A percentile compares a stretch with the other conserved stretches of the same genome.
Evolutionary conservation across 30 jellyfish, hydroid and myxozoan genomes (phyloP).

Genomic region (Turritopsis dohrnii): DNA sequence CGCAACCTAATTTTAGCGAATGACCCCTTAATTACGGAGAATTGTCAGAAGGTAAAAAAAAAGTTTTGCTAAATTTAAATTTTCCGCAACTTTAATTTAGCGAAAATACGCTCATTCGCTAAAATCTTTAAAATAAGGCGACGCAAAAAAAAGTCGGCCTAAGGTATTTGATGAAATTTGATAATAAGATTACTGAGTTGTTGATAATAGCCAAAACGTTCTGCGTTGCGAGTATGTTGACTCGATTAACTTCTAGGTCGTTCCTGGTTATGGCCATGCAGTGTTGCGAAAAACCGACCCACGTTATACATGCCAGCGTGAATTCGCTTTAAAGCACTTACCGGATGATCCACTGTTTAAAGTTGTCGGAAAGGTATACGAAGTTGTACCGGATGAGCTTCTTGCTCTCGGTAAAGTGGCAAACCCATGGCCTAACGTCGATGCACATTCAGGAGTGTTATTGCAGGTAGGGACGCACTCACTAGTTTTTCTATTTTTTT

Average conservation of each 20-base stretch:
- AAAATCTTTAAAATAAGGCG: too few relatives aligned
- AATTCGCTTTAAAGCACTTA: slow-evolving; percentile 87
- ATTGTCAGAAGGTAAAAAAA: too few relatives aligned
- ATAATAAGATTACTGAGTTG: too few relatives aligned
- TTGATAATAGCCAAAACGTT: too few relatives aligned
- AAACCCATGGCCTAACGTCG: slow-evolving; percentile 99
- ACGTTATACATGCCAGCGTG: slow-evolving; percentile 94
- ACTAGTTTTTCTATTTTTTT: not conserved
- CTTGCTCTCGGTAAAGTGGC: slow-evolving; percentile 92
- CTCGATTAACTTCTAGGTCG: slow-evolving; percentile 62
- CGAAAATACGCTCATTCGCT: too few relatives aligned
- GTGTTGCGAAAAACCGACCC: slow-evolving; percentile 99
- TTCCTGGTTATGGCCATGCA: slow-evolving; percentile 99
- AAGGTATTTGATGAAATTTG: too few relatives aligned
- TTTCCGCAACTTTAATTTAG: too few relatives aligned
- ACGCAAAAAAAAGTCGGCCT: too few relatives aligned
- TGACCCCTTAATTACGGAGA: too few relatives aligned
- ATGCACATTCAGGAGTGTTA: slow-evolving; percentile 97
- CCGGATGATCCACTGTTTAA: slow-evolving; percentile 87
- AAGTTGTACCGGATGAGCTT: slow-evolving; percentile 95
- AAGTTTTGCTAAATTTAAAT: too few relatives aligned
- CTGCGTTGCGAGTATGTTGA: too few relatives aligned
- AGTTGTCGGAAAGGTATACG: slow-evolving; percentile 74
- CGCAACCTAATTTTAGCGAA: too few relatives aligned
- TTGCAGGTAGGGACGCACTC: slow-evolving; percentile 53